These are phyloP conservation scores for Chaenocephalus aceratus DNA, from an alignment of 2,113 vertebrate species.

Conservation along the genomic window DNA sequence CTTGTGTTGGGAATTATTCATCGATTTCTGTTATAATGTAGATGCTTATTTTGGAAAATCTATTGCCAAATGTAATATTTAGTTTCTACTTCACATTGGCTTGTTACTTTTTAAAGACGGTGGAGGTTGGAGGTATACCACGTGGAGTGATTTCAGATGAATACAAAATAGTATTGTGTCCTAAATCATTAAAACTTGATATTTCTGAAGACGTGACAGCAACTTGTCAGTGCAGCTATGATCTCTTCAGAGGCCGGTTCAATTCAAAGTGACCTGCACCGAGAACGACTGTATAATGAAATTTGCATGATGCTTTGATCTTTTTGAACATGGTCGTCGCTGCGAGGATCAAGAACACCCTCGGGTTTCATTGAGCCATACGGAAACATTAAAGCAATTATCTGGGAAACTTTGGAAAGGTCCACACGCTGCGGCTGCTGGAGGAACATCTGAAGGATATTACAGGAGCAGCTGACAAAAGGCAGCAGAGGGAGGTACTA, in stretches of 20 bases:
- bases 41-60: no score
- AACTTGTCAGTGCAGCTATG: not conserved
- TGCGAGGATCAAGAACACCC: not conserved
- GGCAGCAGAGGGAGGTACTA: conserved; percentile 15
- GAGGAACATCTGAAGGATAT: conserved; percentile 34
- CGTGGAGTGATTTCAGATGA: not conserved
- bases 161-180: no score
- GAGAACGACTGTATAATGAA: not conserved
- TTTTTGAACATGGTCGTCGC: not conserved
- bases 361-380: not conserved
- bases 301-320: conserved; percentile 32
- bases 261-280: not conserved
- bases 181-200: not conserved
- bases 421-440: conserved; percentile 1
- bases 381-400: conserved; percentile 30
- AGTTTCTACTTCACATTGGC: not conserved
- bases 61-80: no score
- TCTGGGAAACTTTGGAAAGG: conserved; percentile 6
- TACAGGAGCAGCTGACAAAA: conserved; percentile 26
- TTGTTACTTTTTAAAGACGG: not conserved
- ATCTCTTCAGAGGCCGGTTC: not conserved
- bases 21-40: no score
- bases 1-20: no score
- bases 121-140: not conserved
- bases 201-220: not conserved